A percentile compares a stretch with the other conserved stretches of the same genome.
Conservation (phyloP, 2,797 vertebrate genomes). For the Sebastes steindachneri region DNA sequence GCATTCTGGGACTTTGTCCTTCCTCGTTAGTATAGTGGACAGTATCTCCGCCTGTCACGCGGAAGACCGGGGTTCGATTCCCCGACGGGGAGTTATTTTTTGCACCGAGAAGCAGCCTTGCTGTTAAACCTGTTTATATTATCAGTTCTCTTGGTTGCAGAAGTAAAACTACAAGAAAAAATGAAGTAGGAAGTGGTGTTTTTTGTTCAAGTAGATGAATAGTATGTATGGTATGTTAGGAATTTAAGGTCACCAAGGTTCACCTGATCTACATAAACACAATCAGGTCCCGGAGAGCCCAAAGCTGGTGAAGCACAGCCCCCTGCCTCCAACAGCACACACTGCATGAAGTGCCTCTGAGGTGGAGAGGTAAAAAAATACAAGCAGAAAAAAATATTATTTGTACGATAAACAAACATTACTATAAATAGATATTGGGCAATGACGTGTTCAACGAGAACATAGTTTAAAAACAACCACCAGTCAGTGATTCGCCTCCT, state of each 20-base stretch:
- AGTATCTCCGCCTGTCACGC: slow-evolving; percentile 34
- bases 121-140: neutral
- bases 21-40: slow-evolving; percentile 33
- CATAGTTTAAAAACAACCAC: neutral
- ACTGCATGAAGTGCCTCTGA: slow-evolving; percentile 93
- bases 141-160: neutral
- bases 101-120: neutral
- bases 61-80: slow-evolving; percentile 41
- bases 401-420: neutral
- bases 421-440: neutral
- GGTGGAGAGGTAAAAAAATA: neutral
- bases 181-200: rapidly evolving
- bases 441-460: neutral
- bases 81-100: slow-evolving; percentile 19
- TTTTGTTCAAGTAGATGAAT: neutral
- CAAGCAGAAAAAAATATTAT: neutral
- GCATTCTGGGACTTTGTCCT: rapidly evolving
- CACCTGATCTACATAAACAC: slow-evolving; percentile 93
- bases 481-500: slow-evolving; percentile 31
- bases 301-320: slow-evolving; percentile 88
- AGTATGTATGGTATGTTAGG: neutral
- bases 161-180: neutral
- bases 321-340: slow-evolving; percentile 92
- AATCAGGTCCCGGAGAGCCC: slow-evolving; percentile 92
- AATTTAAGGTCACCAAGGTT: neutral